phyloP scores from a whole-genome alignment of 2,888 invertebrate species.

The Oscheius sp. region DNA sequence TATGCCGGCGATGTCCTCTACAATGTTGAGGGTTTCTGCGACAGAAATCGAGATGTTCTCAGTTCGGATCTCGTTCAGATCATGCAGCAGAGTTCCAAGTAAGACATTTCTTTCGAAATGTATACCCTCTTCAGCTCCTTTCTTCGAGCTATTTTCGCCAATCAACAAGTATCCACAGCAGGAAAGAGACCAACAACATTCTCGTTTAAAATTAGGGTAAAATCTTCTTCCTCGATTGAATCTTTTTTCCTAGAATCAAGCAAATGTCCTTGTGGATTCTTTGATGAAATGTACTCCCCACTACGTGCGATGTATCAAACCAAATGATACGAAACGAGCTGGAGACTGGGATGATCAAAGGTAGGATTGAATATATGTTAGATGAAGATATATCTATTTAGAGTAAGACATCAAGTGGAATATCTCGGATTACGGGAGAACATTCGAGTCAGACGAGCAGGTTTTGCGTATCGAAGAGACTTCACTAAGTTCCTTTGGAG shows the following conservation, averaged over 20 bases:
- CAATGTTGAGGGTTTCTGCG: conserved; percentile 78
- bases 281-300: conserved; percentile 79
- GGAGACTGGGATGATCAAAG: conserved; percentile 77
- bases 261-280: conserved; percentile 78
- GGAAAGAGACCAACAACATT: conserved; percentile 78
- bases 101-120: no score
- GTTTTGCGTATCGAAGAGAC: conserved; percentile 76
- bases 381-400: conserved; percentile 44
- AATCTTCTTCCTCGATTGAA: conserved; percentile 24
- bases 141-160: conserved; percentile 76
- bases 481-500: conserved; percentile 71
- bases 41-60: conserved; percentile 79
- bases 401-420: conserved; percentile 79
- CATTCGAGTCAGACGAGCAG: conserved; percentile 78
- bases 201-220: conserved; percentile 77
- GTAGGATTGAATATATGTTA: conserved; percentile 36
- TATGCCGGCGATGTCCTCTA: conserved; percentile 79
- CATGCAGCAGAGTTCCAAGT: conserved; percentile 78
- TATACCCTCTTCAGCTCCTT: conserved; percentile 75
- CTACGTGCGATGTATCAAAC: conserved; percentile 80
- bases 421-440: conserved; percentile 80
- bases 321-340: conserved; percentile 79
- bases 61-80: conserved; percentile 78
- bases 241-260: conserved; percentile 74
- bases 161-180: conserved; percentile 72